Base-by-base conservation (phyloP, 2,113 vertebrate genomes). In the Pholis gunnellus region DNA sequence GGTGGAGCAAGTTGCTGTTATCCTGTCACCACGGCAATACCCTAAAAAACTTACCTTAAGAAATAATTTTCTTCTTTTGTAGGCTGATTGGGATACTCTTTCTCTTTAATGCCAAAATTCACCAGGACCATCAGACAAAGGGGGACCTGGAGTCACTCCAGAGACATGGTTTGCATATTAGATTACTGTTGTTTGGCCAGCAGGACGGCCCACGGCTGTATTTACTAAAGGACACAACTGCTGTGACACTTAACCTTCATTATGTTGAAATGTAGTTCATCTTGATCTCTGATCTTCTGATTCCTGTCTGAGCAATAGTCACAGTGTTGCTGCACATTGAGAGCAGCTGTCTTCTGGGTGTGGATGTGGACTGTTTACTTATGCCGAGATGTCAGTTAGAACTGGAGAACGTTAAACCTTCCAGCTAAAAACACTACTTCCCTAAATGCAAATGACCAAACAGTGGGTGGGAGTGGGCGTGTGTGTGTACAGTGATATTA, bases 351-450 rank as follows among this genome's bases (percentile, higher is more conserved):
- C 29, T 69, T 54, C 72, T 56, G 75, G 79, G 84, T 66, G 81
- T 59, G 81, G 67, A 72, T 77, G 68, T 68, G 57, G 38, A 70
- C 68, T 84, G 74, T 84, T 87, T 68, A 78, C 80, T 78, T 63
- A 74, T 73, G 69, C 50, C 17, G 0, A 61, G 50, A 73, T 77
- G 68, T 69, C 86, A 81, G 81, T 84, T 84, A 80, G 78, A 81
- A 50, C 56, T 38, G 50, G 7, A 42, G 31, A 77, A 56, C 69
- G 56, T 87, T 87, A 78, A 78, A 81, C 81, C 78, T 87, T 84
- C 73, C 20, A 77, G 78, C 69, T 77, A 78, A 81, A 83, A 82
- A 70, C 68, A 65, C 15, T 27, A 80, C 72, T 87, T 87, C 81
- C 82, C 73, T 63, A 72, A 67, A 83, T 83, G 81, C 77, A 87